phyloP scores from a whole-genome alignment of 2,888 invertebrate species.

The Himalopsyche anomala region DNA sequence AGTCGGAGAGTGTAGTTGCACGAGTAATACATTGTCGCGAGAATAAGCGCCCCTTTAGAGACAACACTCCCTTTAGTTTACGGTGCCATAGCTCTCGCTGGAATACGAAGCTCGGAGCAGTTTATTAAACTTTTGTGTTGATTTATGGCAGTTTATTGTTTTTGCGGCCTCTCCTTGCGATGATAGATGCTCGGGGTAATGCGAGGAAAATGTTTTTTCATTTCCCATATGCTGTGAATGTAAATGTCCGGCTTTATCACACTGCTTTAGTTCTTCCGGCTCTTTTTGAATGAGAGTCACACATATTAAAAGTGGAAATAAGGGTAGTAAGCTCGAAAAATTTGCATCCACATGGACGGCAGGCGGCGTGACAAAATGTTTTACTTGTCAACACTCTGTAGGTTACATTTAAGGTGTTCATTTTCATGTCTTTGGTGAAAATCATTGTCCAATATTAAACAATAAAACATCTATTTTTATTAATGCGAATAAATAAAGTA shows the following conservation, averaged over 20 bases:
- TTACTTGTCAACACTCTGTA: neutral
- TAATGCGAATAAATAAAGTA: no score
- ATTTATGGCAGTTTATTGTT: constrained; percentile 74
- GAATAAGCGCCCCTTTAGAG: constrained; percentile 20
- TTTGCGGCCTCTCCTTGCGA: constrained; percentile 66
- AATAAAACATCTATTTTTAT: no score
- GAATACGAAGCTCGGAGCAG: constrained; percentile 60
- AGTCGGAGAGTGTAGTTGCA: neutral
- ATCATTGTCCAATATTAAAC: no score
- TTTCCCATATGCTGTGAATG: constrained; percentile 62
- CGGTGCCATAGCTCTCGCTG: constrained; percentile 45
- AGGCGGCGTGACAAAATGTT: neutral
- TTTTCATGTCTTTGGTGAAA: no score
- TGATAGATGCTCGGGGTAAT: constrained; percentile 65
- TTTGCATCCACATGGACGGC: neutral
- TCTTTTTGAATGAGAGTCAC: constrained; percentile 10
- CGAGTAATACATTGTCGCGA: constrained; percentile 34
- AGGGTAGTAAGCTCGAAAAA: constrained; percentile 9
- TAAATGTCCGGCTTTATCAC: constrained; percentile 52
- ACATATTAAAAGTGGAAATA: constrained; percentile 16
- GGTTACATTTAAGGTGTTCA: neutral
- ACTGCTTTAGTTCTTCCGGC: constrained; percentile 30
- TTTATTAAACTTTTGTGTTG: constrained; percentile 72
- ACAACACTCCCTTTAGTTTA: constrained; percentile 34
- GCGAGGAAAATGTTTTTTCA: constrained; percentile 64